phyloP scores from a whole-genome alignment of 2,888 invertebrate genomes.

The Himalopsyche kuldschensis region DNA sequence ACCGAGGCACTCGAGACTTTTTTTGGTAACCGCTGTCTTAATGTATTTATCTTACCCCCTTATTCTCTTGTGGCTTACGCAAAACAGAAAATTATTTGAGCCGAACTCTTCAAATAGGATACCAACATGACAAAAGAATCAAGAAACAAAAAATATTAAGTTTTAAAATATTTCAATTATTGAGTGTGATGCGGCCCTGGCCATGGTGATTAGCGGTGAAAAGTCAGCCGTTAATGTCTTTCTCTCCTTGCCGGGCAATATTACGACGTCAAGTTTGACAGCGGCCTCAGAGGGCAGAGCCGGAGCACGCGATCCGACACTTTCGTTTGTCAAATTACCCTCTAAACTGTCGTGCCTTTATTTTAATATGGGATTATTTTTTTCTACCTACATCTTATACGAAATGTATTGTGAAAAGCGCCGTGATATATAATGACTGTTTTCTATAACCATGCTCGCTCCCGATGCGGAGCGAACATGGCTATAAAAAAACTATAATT shows the following conservation, averaged over 20 bases:
- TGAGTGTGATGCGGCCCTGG: background rate
- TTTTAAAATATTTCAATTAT: too few species aligned
- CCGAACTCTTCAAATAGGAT: too few species aligned
- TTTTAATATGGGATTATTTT: background rate
- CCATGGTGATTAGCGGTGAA: background rate
- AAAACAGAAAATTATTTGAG: too few species aligned
- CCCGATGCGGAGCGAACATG: too few species aligned
- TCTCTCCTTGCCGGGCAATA: conserved; percentile 5
- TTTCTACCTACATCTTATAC: background rate
- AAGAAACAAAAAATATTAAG: too few species aligned
- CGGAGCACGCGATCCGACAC: conserved; percentile 29
- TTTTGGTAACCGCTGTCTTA: too few species aligned
- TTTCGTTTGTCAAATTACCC: conserved; percentile 31
- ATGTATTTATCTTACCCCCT: too few species aligned
- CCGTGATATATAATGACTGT: background rate
- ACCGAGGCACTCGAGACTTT: too few species aligned
- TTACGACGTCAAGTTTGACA: conserved; percentile 9
- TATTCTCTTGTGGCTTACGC: too few species aligned
- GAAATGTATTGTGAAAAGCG: background rate
- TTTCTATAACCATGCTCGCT: too few species aligned
- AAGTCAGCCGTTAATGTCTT: conserved; percentile 19
- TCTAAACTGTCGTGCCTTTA: conserved; percentile 19
- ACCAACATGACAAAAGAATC: too few species aligned
- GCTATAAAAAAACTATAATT: too few species aligned
- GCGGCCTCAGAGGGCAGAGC: conserved; percentile 1